Evolutionary conservation across 2,888 invertebrate species (phyloP).

Genomic region (Beris morrisii): DNA sequence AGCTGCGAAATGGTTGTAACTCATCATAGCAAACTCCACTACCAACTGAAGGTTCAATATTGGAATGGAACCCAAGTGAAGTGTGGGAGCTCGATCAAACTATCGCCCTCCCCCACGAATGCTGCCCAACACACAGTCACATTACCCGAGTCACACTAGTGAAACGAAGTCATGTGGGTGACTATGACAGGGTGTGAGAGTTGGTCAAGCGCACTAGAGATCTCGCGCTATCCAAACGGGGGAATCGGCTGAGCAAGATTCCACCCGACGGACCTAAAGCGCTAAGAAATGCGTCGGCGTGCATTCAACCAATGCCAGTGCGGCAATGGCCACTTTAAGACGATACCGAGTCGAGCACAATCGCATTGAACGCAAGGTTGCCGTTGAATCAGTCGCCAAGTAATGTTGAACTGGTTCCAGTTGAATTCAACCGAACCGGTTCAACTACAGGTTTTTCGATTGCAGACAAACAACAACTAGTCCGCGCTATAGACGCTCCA

Average conservation of each 20-base stretch:
- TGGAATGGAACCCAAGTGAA: background rate
- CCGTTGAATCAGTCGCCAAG: background rate
- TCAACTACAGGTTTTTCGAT: background rate
- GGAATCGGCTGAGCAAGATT: background rate
- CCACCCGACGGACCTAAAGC: no score
- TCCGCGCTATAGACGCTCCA: no score
- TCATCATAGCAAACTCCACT: conserved; percentile 11
- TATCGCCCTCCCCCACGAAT: background rate
- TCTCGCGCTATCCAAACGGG: background rate
- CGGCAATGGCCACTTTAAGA: conserved; percentile 37
- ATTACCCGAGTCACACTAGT: background rate
- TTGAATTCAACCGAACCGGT: conserved; percentile 19
- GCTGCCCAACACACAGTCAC: conserved; percentile 3
- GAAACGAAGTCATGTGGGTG: no score
- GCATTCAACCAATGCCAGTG: conserved; percentile 29
- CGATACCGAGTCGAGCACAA: background rate
- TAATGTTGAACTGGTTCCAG: background rate
- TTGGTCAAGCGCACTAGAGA: background rate
- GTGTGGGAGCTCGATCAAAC: conserved; percentile 7
- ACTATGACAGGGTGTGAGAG: background rate
- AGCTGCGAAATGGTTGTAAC: conserved; percentile 5
- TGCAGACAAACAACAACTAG: no score
- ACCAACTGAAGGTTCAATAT: conserved; percentile 11
- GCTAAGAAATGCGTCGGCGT: conserved; percentile 30
- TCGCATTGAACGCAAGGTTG: background rate